These are phyloP conservation scores for Erpobdella octoculata DNA, from an alignment of 2,888 invertebrate genomes.

Conservation along the genomic window DNA sequence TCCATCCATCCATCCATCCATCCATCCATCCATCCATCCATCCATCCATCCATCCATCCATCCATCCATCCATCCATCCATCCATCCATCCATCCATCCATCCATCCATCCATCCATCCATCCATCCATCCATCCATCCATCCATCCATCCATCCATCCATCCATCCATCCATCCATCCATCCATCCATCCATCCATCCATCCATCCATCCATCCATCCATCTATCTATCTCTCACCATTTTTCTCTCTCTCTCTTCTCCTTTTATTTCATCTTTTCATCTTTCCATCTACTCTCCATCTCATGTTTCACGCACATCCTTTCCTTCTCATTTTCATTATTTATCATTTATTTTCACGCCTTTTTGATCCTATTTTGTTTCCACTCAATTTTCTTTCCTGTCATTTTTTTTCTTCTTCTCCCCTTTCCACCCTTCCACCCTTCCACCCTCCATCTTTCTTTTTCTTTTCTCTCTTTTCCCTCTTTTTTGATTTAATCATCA, in stretches of 20 bases:
- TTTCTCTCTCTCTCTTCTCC: too few relatives aligned
- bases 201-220: neutral
- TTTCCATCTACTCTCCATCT: too few relatives aligned
- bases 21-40: constrained; percentile 4
- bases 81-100: constrained; percentile 12
- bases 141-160: neutral
- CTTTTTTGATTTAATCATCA: too few relatives aligned
- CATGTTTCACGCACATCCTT: neutral
- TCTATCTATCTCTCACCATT: too few relatives aligned
- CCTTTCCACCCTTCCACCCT: neutral
- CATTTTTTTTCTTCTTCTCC: neutral
- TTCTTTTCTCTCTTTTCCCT: too few relatives aligned
- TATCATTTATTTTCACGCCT: neutral
- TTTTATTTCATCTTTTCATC: too few relatives aligned
- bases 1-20: constrained; percentile 16
- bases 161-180: neutral
- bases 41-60: constrained; percentile 14
- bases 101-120: constrained; percentile 8
- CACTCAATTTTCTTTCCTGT: too few relatives aligned
- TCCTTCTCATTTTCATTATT: neutral
- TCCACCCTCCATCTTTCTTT: neutral
- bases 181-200: neutral
- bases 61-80: constrained; percentile 17
- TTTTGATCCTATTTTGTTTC: neutral
- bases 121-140: neutral